Percentiles rank a stretch among this genome's conserved stretches.
Conservation (phyloP, 2,888 invertebrate genomes). For the Epistrophe grossulariae region DNA sequence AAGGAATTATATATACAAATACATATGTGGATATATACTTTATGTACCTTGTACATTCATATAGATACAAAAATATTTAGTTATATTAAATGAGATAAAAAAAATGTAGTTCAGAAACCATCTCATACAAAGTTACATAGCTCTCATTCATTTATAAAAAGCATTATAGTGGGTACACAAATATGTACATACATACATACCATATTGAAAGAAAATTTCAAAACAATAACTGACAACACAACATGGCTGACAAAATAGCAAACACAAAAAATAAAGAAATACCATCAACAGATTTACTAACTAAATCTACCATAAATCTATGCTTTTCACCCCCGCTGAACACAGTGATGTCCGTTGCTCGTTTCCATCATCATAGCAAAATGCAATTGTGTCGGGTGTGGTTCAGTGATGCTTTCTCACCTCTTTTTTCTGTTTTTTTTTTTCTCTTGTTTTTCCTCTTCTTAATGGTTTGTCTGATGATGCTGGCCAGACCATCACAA, state of each 20-base stretch:
- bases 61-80: background rate
- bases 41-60: too few species aligned
- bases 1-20: too few species aligned
- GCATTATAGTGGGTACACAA: background rate
- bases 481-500: slow-evolving; percentile 39
- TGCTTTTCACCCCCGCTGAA: slow-evolving; percentile 16
- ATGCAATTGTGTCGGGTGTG: slow-evolving; percentile 49
- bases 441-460: slow-evolving; percentile 15
- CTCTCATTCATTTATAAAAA: too few species aligned
- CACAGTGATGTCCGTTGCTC: background rate
- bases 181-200: background rate
- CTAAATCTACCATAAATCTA: slow-evolving; percentile 32
- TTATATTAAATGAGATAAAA: background rate
- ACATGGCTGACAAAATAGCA: slow-evolving; percentile 9
- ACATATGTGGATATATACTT: too few species aligned
- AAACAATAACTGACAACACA: slow-evolving; percentile 37
- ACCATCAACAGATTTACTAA: slow-evolving; percentile 28
- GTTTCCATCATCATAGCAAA: slow-evolving; percentile 26
- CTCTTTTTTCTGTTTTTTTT: slow-evolving; percentile 26
- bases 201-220: slow-evolving; percentile 41
- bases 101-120: slow-evolving; percentile 20
- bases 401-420: slow-evolving; percentile 53
- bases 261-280: slow-evolving; percentile 9
- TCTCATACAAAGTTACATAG: background rate
- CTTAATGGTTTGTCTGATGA: slow-evolving; percentile 32